phyloP scores from a whole-genome alignment of 1,140 invertebrate species.

The Maniola jurtina region DNA sequence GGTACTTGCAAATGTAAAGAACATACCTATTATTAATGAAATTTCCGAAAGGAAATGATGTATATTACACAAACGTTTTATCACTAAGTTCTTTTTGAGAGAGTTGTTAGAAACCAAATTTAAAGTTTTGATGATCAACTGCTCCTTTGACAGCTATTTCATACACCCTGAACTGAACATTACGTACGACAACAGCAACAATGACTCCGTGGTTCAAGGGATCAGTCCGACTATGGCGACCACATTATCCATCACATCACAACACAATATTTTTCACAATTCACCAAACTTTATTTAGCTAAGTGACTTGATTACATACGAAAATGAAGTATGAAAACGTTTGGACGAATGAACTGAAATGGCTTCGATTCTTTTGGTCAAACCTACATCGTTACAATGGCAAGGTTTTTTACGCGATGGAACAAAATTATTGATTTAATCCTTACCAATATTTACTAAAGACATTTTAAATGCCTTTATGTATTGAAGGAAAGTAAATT shows the following conservation, averaged over 20 bases:
- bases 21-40: neutral
- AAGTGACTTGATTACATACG: constrained; percentile 13
- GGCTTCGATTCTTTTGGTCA: constrained; percentile 70
- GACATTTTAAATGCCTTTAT: constrained; percentile 74
- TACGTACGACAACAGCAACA: constrained; percentile 64
- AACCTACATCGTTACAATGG: constrained; percentile 63
- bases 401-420: constrained; percentile 36
- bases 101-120: neutral
- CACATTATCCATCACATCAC: constrained; percentile 37
- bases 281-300: constrained; percentile 15
- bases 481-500: constrained; percentile 55
- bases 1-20: neutral
- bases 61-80: neutral
- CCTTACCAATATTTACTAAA: constrained; percentile 71
- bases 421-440: constrained; percentile 35
- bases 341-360: constrained; percentile 61
- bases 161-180: constrained; percentile 60
- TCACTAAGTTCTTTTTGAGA: neutral
- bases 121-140: constrained; percentile 39
- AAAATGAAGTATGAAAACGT: constrained; percentile 40
- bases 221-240: constrained; percentile 68
- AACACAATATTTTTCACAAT: constrained; percentile 41
- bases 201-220: constrained; percentile 62
- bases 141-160: constrained; percentile 62
- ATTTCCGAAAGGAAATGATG: neutral